These are phyloP conservation scores for Suncus etruscus DNA, from an alignment of 2,113 vertebrate genomes.

Conservation along the genomic window DNA sequence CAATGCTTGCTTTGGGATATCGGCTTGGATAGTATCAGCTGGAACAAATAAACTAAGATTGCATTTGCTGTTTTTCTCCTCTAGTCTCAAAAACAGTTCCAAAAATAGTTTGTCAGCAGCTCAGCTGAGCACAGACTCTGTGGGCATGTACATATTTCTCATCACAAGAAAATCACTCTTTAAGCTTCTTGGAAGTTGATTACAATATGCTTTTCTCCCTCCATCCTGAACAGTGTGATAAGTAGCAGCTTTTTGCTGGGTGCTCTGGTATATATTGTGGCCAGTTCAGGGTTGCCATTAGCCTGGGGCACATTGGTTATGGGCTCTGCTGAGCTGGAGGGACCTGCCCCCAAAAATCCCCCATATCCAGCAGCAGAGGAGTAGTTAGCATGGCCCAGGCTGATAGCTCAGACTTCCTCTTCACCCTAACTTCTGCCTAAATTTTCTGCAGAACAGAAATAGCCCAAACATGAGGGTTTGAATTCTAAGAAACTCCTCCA, in stretches of 20 bases:
- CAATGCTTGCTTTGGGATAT: conserved; percentile 87
- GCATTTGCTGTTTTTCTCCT: conserved; percentile 86
- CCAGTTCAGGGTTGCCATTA: too few species aligned
- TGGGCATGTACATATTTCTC: conserved; percentile 74
- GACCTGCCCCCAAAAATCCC: too few species aligned
- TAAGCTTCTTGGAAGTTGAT: conserved; percentile 63
- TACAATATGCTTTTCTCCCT: conserved; percentile 19
- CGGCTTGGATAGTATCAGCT: conserved; percentile 92
- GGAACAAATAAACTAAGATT: conserved; percentile 92
- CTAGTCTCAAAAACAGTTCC: conserved; percentile 85
- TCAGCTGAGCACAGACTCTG: conserved; percentile 66
- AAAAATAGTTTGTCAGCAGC: conserved; percentile 89
- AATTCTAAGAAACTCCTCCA: background rate
- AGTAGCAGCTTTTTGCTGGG: background rate
- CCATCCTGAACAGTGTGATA: conserved; percentile 15
- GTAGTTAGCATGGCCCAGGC: background rate
- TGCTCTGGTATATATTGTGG: too few species aligned
- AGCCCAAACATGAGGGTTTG: background rate
- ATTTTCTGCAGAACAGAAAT: conserved; percentile 10
- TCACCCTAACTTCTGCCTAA: background rate
- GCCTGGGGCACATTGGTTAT: too few species aligned
- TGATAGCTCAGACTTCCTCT: background rate
- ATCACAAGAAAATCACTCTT: conserved; percentile 77
- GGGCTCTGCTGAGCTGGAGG: too few species aligned
- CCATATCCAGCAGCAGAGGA: background rate